These are phyloP conservation scores for Julus scandinavius DNA, from an alignment of 2,888 invertebrate genomes.

Conservation along the genomic window DNA sequence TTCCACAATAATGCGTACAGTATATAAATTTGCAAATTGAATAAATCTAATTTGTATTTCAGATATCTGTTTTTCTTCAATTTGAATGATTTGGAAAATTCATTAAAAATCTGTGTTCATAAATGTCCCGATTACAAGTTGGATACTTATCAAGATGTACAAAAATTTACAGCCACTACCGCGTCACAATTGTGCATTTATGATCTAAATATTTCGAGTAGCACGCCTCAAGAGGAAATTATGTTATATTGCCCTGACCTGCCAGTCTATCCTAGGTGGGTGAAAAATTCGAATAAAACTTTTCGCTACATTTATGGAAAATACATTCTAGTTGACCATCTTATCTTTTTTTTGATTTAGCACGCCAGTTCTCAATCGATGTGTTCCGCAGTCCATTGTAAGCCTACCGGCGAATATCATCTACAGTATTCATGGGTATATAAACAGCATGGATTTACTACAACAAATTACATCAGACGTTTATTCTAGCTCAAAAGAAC, in stretches of 20 bases:
- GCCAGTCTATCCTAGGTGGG: constrained; percentile 79
- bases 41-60: constrained; percentile 53
- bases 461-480: constrained; percentile 90
- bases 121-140: constrained; percentile 74
- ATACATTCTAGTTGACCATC: not conserved
- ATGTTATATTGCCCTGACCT: constrained; percentile 75
- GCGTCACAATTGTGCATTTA: constrained; percentile 81
- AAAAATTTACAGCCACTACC: constrained; percentile 77
- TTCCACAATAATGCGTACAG: too few species aligned
- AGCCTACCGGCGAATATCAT: constrained; percentile 74
- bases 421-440: constrained; percentile 79
- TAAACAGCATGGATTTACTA: constrained; percentile 89
- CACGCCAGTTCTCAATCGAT: constrained; percentile 83
- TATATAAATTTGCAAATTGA: not conserved
- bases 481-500: constrained; percentile 87
- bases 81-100: constrained; percentile 77
- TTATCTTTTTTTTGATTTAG: constrained; percentile 66
- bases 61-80: constrained; percentile 86
- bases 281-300: constrained; percentile 51
- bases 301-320: too few species aligned
- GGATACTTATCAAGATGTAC: constrained; percentile 70
- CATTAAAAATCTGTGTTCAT: constrained; percentile 89
- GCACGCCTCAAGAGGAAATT: constrained; percentile 68
- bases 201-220: constrained; percentile 61
- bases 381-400: constrained; percentile 80